Evolutionary conservation across 2,797 vertebrate genomes (phyloP).

Genomic region (Acipenser transmontanus): DNA sequence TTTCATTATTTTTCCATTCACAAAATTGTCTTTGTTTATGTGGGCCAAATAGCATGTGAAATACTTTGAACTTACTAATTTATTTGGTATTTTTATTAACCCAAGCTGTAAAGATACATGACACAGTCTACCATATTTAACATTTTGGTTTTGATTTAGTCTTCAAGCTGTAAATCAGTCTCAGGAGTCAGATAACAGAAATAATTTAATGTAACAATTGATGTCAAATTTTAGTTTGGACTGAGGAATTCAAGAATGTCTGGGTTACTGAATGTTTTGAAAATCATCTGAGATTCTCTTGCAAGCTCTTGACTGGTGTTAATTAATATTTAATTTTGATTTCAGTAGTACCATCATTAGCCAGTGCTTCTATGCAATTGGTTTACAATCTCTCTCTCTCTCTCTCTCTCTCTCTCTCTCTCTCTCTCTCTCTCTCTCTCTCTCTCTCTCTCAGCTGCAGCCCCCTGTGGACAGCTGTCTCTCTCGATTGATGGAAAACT

Average conservation of each 20-base stretch:
- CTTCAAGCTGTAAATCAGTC: constrained; percentile 1
- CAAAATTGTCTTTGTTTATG: no score
- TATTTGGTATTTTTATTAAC: no score
- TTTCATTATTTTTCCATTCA: no score
- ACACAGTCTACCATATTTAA: background rate
- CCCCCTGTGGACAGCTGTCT: constrained; percentile 57
- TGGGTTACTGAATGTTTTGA: background rate
- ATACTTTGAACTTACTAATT: no score
- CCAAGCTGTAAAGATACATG: no score
- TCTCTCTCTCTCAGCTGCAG: constrained; percentile 49
- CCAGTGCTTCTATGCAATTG: constrained; percentile 7
- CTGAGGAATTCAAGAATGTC: background rate
- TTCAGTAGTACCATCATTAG: constrained; percentile 18
- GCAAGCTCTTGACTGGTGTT: constrained; percentile 37
- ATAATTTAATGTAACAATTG: constrained; percentile 3
- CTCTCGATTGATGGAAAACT: constrained; percentile 47
- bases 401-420: constrained; percentile 22
- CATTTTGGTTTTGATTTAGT: constrained; percentile 3
- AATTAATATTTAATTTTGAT: constrained; percentile 29
- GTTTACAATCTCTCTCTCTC: constrained; percentile 28
- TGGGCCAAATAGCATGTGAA: no score
- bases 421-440: constrained; percentile 22
- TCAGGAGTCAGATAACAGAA: background rate
- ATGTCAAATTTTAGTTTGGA: background rate
- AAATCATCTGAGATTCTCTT: constrained; percentile 9